Evolutionary conservation across 2,113 vertebrate species (phyloP).

Genomic region (Circaetus cinerascens): DNA sequence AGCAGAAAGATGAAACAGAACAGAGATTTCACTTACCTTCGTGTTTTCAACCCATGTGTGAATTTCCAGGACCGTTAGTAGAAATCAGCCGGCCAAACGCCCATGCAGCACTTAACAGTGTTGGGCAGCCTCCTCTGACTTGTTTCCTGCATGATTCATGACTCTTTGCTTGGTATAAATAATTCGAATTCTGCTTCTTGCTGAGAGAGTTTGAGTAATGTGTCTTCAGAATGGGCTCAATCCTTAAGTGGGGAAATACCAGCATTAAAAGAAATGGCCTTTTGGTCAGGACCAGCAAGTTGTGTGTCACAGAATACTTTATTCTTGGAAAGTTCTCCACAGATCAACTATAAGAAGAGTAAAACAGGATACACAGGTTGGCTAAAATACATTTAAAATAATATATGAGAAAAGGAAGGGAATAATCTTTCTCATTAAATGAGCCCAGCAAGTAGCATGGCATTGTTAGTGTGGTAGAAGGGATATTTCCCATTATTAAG

Average conservation of each 20-base stretch:
- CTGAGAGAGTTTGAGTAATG: not conserved
- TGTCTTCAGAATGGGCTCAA: not conserved
- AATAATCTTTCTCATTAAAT: not conserved
- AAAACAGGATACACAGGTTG: not conserved
- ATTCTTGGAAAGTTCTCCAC: not conserved
- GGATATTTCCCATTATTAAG: constrained; percentile 15
- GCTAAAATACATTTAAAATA: not conserved
- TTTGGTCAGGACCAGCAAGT: not conserved
- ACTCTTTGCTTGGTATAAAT: not conserved
- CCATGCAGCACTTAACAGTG: not conserved
- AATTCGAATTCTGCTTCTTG: not conserved
- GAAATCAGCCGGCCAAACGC: not conserved
- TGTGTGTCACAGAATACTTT: not conserved
- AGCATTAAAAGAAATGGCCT: not conserved
- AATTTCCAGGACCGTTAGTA: not conserved
- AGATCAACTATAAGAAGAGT: not conserved
- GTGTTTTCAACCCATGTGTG: not conserved
- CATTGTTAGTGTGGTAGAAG: not conserved
- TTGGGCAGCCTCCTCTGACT: not conserved
- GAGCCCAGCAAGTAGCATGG: not conserved
- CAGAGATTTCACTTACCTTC: not conserved
- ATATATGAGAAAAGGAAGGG: not conserved
- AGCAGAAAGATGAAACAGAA: not conserved
- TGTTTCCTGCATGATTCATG: not conserved
- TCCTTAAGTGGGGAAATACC: not conserved